A percentile compares a stretch with the other conserved stretches of the same genome.
phyloP scores from a whole-genome alignment of 92 coral and sea anemone species.

The Phenganax stokvisi region DNA sequence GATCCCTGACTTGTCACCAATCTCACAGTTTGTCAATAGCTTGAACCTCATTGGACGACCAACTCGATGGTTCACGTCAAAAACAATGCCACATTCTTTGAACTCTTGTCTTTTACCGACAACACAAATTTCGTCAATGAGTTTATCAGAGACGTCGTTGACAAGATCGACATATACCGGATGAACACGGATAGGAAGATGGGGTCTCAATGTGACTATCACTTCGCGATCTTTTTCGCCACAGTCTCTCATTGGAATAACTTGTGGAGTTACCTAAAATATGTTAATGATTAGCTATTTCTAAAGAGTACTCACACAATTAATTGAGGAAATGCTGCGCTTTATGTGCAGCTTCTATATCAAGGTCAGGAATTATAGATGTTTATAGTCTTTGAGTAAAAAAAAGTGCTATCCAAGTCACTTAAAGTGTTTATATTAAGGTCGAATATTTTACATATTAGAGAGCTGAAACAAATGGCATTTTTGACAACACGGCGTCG shows the following conservation, averaged over 20 bases:
- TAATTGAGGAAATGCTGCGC: too few relatives aligned
- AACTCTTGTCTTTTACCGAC: background rate
- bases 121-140: constrained; percentile 1
- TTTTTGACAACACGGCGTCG: too few relatives aligned
- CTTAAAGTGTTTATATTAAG: too few relatives aligned
- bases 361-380: too few relatives aligned
- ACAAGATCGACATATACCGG: constrained; percentile 2
- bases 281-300: background rate
- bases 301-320: background rate
- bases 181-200: constrained; percentile 17
- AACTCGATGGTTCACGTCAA: background rate
- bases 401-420: too few relatives aligned
- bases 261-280: background rate
- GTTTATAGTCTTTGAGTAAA: too few relatives aligned
- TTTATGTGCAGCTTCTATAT: too few relatives aligned
- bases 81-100: background rate
- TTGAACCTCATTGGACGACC: constrained; percentile 7
- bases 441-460: too few relatives aligned
- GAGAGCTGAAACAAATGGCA: too few relatives aligned
- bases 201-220: constrained; percentile 19
- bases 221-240: constrained; percentile 16
- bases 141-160: background rate
- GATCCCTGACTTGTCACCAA: background rate
- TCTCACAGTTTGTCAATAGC: background rate
- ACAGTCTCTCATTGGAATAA: constrained; percentile 3